Evolutionary conservation across 2,797 vertebrate species (phyloP), one percentile per base, ranked within the genome.

Genomic region (Jordanella pulchra): DNA sequence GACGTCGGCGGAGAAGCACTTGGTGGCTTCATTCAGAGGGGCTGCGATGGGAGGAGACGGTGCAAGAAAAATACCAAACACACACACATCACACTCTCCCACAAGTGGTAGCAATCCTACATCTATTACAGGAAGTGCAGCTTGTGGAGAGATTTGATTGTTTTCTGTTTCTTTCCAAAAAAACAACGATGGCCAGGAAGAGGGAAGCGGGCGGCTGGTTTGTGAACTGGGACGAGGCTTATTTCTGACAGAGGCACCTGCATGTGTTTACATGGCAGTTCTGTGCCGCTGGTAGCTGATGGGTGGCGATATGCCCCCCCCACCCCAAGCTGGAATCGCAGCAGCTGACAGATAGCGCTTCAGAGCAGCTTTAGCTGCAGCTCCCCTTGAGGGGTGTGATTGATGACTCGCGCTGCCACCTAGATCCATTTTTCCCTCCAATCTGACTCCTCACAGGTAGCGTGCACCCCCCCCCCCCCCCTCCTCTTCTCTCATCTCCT

Each of bases 331-430:
- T 89, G 89, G 83, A 91, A 7, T 89, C 72, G 85, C 80, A 90
- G 91, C 92, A 92, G 92, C 93, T 94, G 94, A 95, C 94, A 94
- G 93, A 94, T 94, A 94, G 91, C 93, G 93, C 93, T 94, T 94
- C 93, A 94, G 91, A 93, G 93, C 93, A 93, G 93, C 93, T 94
- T 94, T 93, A 94, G 94, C 93, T 91, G 87, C 91, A 86, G 89
- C 92, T 93, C 93, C 93, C 93, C 94, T 93, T 92, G 90, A 93
- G 95, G 92, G 91, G 87, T 72, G 91, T 95, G 94, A 95, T 95
- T 94, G 95, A 95, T 95, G 94, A 95, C 93, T 93, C 81, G 83
- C 87, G 73, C 93, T 79, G 92, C 94, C 93, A 93, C 93, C 92
- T 93, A 94, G 90, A 95, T 94, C 92, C 93, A 94, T 94, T 94